Evolutionary conservation across 2,888 invertebrate species (phyloP), one percentile per base, ranked within the genome.

Genomic region (Pterostichus niger): DNA sequence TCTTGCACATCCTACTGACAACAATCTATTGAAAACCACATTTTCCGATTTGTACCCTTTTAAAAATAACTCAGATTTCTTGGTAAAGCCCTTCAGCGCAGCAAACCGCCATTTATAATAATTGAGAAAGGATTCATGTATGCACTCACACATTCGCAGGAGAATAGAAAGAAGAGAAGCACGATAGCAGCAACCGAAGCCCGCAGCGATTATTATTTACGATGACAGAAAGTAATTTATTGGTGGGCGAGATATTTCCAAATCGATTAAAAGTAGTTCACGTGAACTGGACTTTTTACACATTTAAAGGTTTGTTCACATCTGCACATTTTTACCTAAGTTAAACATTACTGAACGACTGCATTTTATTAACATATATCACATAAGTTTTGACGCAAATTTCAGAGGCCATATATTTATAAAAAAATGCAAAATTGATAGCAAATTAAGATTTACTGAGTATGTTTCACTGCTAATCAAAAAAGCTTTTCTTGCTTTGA

Each of bases 111-210:
- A 49, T 49, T 49, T 49, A 49, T 49, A 6, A 49, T 49, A 49
- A 49, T 49, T 49, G 49, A 49, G 17, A 17, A 24, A 59, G 59
- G 31, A 24, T 59, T 31, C 31, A 59, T 31, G 59, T 59, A 59
- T 17, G 59, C 59, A 59, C 59, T 31, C 59, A 59, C 71, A 71
- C 68, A 68, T 3, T 24, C 24, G 24, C 68, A 68, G 31, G 24
- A 61, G 68, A 68, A 40, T 35, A 15, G 15, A 35, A 68, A 40
- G 33, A 68, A n/a, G 68, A 68, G 61, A 61, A 61, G 9, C n/a
- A 24, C 5, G 71, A 71, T 35, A 35, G 71, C 7, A 71, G 13
- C 17, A 40, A 10, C 10, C 11, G 17, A 15, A 40, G 31, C 68
- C 10, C 9, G 33, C 9, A 6, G 33, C 35, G 35, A 71, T 71